phyloP scores from a whole-genome alignment of 23 tunicate genomes.

The Ascidia mentula region DNA sequence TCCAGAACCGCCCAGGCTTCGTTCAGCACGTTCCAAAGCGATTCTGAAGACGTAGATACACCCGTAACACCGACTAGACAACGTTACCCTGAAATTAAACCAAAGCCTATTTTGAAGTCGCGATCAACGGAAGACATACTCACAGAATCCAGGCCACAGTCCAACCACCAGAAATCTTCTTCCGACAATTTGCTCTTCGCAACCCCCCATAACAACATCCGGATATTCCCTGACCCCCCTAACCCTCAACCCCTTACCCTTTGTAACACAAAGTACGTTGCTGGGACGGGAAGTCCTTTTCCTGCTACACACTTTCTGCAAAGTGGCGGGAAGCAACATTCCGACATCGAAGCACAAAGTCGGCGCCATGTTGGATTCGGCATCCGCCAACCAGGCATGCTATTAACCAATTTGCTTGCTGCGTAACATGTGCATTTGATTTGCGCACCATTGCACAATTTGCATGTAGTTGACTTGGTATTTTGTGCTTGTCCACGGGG shows the following conservation, averaged over 20 bases:
- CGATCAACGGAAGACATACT: neutral
- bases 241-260: neutral
- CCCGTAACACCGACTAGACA: neutral
- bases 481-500: too few relatives aligned
- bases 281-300: neutral
- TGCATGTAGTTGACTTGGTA: too few relatives aligned
- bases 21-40: neutral
- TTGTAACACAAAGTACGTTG: neutral
- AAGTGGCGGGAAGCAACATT: too few relatives aligned
- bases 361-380: neutral
- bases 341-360: neutral
- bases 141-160: neutral
- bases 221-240: neutral
- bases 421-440: neutral
- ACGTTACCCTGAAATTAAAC: neutral
- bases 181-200: neutral
- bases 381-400: conserved; percentile 8
- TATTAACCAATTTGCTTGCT: too few relatives aligned
- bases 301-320: too few relatives aligned
- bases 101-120: neutral
- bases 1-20: conserved; percentile 8
- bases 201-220: neutral
- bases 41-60: neutral
- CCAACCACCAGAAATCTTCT: neutral
- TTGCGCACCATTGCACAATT: too few relatives aligned